A percentile compares a stretch with the other conserved stretches of the same genome.
phyloP scores from a whole-genome alignment of 2,888 invertebrate species.

The Arctia plantaginis region DNA sequence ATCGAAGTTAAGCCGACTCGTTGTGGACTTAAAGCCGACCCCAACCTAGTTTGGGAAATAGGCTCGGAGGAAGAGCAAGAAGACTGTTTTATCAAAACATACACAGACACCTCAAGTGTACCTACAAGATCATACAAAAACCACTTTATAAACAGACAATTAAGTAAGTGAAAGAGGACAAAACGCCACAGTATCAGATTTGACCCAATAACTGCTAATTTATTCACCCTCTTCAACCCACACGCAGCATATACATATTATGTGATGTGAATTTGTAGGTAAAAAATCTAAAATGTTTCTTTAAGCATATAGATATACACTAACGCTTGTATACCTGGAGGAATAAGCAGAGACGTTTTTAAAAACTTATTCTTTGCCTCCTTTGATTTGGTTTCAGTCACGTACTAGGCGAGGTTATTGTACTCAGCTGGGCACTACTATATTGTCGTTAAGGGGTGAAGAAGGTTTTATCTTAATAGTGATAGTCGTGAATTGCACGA shows the following conservation, averaged over 20 bases:
- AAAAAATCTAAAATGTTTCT: background rate
- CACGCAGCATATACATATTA: background rate
- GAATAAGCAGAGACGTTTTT: background rate
- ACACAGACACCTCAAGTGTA: background rate
- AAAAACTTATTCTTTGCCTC: too few relatives aligned
- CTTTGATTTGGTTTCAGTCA: background rate
- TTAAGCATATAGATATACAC: too few relatives aligned
- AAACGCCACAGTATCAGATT: background rate
- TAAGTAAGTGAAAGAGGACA: background rate
- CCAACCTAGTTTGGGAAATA: too few relatives aligned
- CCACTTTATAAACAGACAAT: background rate
- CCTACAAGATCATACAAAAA: background rate
- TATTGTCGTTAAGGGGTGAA: background rate
- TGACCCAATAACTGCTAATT: slow-evolving; percentile 18
- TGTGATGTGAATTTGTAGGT: slow-evolving; percentile 8
- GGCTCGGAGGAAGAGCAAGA: too few relatives aligned
- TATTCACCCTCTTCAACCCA: slow-evolving; percentile 10
- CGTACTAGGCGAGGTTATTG: background rate
- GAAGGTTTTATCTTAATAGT: too few relatives aligned
- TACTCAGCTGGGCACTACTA: background rate
- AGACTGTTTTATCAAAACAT: background rate
- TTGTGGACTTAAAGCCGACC: too few relatives aligned
- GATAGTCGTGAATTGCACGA: too few relatives aligned
- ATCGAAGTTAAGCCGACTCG: too few relatives aligned
- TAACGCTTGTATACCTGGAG: background rate